Base-by-base conservation (phyloP, 2,888 invertebrate genomes). In the Acanthosepion lycidas region DNA sequence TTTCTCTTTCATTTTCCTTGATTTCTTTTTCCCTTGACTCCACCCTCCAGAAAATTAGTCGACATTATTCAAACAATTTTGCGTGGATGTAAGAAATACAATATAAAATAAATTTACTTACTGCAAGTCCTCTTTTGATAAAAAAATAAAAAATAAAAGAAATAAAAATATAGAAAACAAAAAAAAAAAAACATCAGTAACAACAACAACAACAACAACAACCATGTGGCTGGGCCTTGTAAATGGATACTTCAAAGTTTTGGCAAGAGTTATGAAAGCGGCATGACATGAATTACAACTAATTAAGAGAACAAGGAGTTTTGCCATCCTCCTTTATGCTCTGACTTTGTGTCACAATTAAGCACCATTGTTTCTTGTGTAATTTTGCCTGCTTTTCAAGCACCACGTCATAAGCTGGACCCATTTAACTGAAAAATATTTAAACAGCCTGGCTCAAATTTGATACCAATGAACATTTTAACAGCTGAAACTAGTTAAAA, bases 11-110 rank as follows among this genome's bases (percentile, higher is more conserved):
- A 78, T 78, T n/a, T 78, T n/a, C n/a, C 15, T 33, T 78, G n/a
- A 33, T 78, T n/a, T 78, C 78, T 78, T 33, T 78, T n/a, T 12
- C 78, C 33, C n/a, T 15, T 78, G 78, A 78, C 78, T 78, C 78
- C 78, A 78, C 78, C 78, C 78, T 78, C 78, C 78, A 78, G 78
- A 78, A 78, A 78, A 78, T 78, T 78, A 78, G 78, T 78, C 78
- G 78, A 78, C 78, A 78, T 78, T 78, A 78, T 78, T 78, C 78
- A 78, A 78, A 78, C 78, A 78, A 78, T 78, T 78, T 78, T 78
- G 78, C n/a, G 78, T 78, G 78, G 78, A 78, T 78, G 78, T 78
- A 78, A 78, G 78, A 78, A 78, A 78, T 78, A 78, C 78, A 78
- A 78, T 78, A 78, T 78, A 78, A 64, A 78, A 78, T 78, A 78